phyloP scores from a whole-genome alignment of 2,113 vertebrate species.

The Felis chaus region DNA sequence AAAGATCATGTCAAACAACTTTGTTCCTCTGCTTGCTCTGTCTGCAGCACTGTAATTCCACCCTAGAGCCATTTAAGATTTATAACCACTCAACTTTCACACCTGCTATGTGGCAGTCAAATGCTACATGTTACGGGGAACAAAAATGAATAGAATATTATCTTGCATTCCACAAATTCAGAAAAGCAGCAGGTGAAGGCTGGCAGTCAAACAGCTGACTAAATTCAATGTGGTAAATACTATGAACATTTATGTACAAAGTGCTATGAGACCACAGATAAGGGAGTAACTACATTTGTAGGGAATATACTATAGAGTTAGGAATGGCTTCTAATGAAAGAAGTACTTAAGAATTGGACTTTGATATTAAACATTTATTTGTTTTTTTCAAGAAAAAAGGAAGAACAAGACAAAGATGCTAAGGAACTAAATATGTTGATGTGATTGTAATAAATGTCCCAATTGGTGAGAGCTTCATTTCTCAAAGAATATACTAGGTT shows the following conservation, averaged over 20 bases:
- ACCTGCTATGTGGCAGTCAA: neutral
- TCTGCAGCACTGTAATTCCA: neutral
- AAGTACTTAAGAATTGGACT: neutral
- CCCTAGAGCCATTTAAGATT: neutral
- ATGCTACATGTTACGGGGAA: neutral
- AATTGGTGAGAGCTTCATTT: neutral
- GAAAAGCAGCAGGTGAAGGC: neutral
- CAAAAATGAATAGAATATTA: constrained; percentile 4
- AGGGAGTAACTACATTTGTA: neutral
- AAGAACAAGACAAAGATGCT: neutral
- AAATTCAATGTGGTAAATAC: neutral
- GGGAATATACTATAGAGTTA: neutral
- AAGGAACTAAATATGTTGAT: neutral
- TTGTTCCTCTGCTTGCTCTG: neutral
- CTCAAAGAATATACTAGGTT: neutral
- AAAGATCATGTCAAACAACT: neutral
- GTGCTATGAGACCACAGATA: neutral
- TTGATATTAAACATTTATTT: neutral
- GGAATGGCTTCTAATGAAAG: neutral
- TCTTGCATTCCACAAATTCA: neutral
- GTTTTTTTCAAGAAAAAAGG: neutral
- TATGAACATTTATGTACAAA: neutral
- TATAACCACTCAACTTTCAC: neutral
- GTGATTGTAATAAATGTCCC: neutral
- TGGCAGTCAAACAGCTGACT: neutral